Evolutionary conservation across 2,113 vertebrate species (phyloP).

Genomic region (Turnix velox): DNA sequence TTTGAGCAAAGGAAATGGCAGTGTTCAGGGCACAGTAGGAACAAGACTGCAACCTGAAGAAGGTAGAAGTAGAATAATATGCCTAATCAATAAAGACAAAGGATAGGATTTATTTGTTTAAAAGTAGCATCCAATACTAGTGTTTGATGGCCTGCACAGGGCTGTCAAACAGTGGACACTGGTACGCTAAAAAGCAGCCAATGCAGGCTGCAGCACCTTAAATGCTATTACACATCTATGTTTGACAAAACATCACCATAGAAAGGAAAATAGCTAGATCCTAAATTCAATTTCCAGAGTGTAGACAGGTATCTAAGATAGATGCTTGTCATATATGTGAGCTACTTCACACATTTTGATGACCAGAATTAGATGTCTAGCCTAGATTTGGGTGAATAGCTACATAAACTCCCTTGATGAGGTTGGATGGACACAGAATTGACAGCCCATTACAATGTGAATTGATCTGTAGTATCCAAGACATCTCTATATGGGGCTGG

Average conservation of each 20-base stretch:
- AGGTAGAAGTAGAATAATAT: neutral
- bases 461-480: neutral
- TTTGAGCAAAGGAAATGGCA: neutral
- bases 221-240: neutral
- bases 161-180: neutral
- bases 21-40: neutral
- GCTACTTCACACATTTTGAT: neutral
- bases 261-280: neutral
- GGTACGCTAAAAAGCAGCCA: neutral
- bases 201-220: neutral
- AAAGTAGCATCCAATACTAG: neutral
- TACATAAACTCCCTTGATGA: neutral
- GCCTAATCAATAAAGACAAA: neutral
- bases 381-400: neutral
- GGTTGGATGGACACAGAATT: neutral
- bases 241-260: neutral
- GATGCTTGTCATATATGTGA: neutral
- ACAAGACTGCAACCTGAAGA: neutral
- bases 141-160: too few species aligned
- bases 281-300: neutral
- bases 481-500: neutral
- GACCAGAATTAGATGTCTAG: neutral
- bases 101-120: neutral
- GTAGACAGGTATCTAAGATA: neutral
- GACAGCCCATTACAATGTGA: neutral